Evolutionary conservation across 2,888 invertebrate species (phyloP).

Genomic region (Psococerastis gibbosa): DNA sequence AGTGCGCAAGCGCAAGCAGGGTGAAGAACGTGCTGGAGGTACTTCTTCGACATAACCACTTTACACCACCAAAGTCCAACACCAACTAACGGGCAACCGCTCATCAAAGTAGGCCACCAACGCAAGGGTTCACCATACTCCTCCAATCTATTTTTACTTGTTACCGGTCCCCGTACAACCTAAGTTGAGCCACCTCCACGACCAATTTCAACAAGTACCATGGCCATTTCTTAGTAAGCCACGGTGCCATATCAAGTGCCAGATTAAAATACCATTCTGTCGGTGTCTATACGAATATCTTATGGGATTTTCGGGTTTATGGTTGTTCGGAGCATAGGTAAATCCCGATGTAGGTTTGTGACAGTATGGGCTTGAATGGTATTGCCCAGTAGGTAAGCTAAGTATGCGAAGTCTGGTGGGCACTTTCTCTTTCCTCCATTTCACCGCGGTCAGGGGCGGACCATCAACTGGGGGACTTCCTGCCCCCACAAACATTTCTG

Average conservation of each 20-base stretch:
- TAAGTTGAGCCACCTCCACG: background rate
- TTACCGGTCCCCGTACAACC: background rate
- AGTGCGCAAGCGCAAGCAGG: background rate
- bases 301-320: no score
- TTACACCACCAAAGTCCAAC: background rate
- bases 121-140: background rate
- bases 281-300: no score
- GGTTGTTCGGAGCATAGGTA: no score
- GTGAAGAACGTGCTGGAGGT: background rate
- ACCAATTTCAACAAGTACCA: background rate
- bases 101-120: background rate
- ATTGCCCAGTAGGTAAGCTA: no score
- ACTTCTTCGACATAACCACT: background rate
- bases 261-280: no score
- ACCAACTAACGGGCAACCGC: background rate
- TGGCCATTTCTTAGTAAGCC: background rate
- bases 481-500: no score
- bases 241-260: background rate
- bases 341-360: no score
- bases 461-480: no score
- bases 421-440: background rate
- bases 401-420: no score
- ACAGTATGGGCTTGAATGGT: no score
- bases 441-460: no score
- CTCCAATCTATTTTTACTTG: conserved; percentile 2